phyloP scores from a whole-genome alignment of 1,140 invertebrate genomes.

The Araneus ventricosus region DNA sequence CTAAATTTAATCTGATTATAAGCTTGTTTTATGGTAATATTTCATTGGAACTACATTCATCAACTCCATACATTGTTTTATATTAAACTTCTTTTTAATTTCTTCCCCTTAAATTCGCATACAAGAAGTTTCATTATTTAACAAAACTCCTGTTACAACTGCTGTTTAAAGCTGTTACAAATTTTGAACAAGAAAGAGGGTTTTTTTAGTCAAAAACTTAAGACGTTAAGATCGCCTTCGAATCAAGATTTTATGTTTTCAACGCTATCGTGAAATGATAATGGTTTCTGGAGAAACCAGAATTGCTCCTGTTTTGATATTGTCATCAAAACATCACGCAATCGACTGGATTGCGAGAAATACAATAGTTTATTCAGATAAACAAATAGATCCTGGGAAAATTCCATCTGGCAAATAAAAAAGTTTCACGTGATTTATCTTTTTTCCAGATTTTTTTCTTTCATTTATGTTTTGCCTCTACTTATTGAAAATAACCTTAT shows the following conservation, averaged over 20 bases:
- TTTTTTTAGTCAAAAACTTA: no score
- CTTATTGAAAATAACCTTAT: not conserved
- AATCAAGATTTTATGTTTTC: not conserved
- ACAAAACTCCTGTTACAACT: no score
- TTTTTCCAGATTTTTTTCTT: no score
- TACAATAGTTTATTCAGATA: constrained; percentile 18
- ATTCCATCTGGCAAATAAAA: constrained; percentile 13
- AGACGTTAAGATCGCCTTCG: not conserved
- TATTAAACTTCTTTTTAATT: no score
- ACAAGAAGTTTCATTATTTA: no score
- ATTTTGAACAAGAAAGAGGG: no score
- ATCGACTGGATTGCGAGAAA: not conserved
- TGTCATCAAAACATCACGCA: not conserved
- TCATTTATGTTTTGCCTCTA: not conserved
- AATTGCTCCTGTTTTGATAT: not conserved
- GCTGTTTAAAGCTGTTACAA: no score
- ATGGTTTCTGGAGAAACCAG: not conserved
- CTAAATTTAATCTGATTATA: no score
- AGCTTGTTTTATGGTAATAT: no score
- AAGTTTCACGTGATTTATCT: not conserved
- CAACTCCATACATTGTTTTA: no score
- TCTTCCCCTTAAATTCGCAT: no score
- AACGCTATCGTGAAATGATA: not conserved
- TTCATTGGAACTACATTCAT: no score
- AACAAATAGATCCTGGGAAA: not conserved